Percentiles rank a stretch among this genome's conserved stretches.
Evolutionary conservation across 2,797 vertebrate genomes (phyloP).

Genomic region (Ambastaia sidthimunki): DNA sequence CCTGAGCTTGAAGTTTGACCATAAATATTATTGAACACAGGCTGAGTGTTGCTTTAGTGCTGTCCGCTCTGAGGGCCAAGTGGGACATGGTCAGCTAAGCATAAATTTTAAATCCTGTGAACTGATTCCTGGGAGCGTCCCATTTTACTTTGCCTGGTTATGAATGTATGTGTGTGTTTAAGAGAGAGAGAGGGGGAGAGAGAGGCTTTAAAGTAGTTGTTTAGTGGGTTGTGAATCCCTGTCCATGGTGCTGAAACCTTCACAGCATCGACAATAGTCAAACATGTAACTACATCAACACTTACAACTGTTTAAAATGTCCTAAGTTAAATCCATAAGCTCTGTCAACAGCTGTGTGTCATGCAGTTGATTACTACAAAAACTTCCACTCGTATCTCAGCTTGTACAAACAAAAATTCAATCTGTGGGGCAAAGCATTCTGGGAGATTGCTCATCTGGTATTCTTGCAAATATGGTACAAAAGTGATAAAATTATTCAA

Average conservation of each 20-base stretch:
- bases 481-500: too few species aligned
- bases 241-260: constrained; percentile 33
- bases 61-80: neutral
- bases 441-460: too few species aligned
- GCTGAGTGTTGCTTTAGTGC: neutral
- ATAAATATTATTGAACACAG: neutral
- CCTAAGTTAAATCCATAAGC: neutral
- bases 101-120: neutral
- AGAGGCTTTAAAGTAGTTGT: neutral
- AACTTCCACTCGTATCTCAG: too few species aligned
- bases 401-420: neutral
- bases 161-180: neutral
- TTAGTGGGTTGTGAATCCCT: constrained; percentile 1
- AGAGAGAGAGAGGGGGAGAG: neutral
- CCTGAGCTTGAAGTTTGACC: neutral
- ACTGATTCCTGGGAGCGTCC: neutral
- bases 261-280: neutral
- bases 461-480: too few species aligned
- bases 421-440: neutral
- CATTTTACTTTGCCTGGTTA: neutral
- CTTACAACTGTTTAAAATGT: neutral
- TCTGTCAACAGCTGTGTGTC: neutral
- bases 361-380: too few species aligned
- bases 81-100: neutral
- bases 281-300: neutral